Evolutionary conservation across 1,140 invertebrate species (phyloP).

Genomic region (Chelonus insularis): DNA sequence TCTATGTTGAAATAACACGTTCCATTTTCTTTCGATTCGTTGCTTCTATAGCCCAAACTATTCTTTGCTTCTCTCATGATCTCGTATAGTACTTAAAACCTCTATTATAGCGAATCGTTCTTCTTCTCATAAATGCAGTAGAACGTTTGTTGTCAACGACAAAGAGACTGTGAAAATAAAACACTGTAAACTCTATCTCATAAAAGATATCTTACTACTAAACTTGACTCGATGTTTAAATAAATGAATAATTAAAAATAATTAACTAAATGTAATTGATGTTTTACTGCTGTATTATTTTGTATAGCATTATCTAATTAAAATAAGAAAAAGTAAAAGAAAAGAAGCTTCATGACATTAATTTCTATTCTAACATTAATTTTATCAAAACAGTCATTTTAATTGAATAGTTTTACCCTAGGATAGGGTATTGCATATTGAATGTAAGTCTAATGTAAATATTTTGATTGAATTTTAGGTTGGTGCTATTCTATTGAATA

Average conservation of each 20-base stretch:
- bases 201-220: too few relatives aligned
- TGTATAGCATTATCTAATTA: too few relatives aligned
- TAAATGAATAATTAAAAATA: too few relatives aligned
- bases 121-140: neutral
- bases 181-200: neutral
- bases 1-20: slow-evolving; percentile 26
- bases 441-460: neutral
- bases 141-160: neutral
- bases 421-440: neutral
- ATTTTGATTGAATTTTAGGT: slow-evolving; percentile 7
- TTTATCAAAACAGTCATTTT: too few relatives aligned
- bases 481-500: neutral
- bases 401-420: too few relatives aligned
- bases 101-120: neutral
- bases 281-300: too few relatives aligned
- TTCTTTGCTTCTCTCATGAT: neutral
- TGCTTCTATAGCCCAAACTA: neutral
- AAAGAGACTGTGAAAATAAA: neutral
- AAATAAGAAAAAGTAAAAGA: too few relatives aligned
- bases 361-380: too few relatives aligned
- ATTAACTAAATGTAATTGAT: too few relatives aligned
- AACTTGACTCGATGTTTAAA: too few relatives aligned
- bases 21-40: slow-evolving; percentile 17
- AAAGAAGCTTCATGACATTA: too few relatives aligned
- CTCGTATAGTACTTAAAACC: neutral